phyloP scores from a whole-genome alignment of 1,140 invertebrate species.

The Glomeris maerens region DNA sequence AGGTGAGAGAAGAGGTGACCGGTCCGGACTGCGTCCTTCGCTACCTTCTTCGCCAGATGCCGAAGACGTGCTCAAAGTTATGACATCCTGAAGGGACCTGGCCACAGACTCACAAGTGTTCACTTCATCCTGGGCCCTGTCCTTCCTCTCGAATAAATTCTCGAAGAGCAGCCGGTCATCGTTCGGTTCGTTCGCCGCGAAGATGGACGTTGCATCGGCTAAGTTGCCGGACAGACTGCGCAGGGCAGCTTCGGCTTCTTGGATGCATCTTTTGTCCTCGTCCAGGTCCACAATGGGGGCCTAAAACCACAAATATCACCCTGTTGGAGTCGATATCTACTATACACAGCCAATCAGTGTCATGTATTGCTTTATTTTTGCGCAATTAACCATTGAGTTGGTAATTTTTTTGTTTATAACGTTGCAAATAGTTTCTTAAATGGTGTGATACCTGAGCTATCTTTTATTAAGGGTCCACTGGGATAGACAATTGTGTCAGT shows the following conservation, averaged over 20 bases:
- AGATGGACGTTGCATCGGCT: constrained; percentile 33
- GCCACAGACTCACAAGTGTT: constrained; percentile 16
- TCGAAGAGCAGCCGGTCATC: constrained; percentile 65
- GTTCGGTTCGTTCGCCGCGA: constrained; percentile 48
- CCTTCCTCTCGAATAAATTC: constrained; percentile 66
- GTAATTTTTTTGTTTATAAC: no score
- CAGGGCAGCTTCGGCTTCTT: constrained; percentile 69
- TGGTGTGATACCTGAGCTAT: no score
- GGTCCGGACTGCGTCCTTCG: constrained; percentile 8
- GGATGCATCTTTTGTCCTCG: constrained; percentile 59
- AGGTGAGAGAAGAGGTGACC: constrained; percentile 16
- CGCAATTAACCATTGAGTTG: no score
- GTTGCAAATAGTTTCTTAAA: no score
- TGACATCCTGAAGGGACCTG: constrained; percentile 42
- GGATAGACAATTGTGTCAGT: no score
- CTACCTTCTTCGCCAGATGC: constrained; percentile 29
- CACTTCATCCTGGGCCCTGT: constrained; percentile 3
- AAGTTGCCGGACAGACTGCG: constrained; percentile 55
- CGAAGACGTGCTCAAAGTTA: constrained; percentile 35
- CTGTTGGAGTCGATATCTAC: constrained; percentile 11
- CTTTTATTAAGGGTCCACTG: no score
- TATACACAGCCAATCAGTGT: constrained; percentile 8
- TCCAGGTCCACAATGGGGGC: constrained; percentile 32
- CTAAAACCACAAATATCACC: constrained; percentile 5
- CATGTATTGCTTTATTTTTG: constrained; percentile 3